phyloP scores from a whole-genome alignment of 2,113 vertebrate genomes.

The Tachysurus vachellii region DNA sequence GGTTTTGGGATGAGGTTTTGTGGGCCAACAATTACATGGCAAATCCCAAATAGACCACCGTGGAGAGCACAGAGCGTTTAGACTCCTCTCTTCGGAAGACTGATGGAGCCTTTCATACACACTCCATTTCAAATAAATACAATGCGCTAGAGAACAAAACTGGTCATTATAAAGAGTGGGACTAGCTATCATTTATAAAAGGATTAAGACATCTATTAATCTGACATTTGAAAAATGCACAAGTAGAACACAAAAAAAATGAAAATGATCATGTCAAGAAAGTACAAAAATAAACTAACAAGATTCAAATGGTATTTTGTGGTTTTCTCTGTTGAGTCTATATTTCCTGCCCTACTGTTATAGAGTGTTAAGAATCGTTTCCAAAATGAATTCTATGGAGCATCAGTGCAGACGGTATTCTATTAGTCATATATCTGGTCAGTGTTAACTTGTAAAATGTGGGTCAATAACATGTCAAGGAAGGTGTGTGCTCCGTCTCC shows the following conservation, averaged over 20 bases:
- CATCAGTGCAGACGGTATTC: background rate
- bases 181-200: conserved; percentile 27
- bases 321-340: background rate
- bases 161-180: conserved; percentile 9
- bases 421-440: background rate
- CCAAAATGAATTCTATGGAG: background rate
- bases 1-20: conserved; percentile 33
- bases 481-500: background rate
- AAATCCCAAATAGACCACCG: conserved; percentile 23
- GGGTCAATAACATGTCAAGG: background rate
- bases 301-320: background rate
- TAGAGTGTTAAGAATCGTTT: conserved; percentile 9
- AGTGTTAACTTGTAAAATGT: background rate
- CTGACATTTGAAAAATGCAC: conserved; percentile 23
- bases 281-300: background rate
- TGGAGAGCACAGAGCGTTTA: conserved; percentile 1
- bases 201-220: conserved; percentile 28
- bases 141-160: background rate
- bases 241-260: background rate
- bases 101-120: conserved; percentile 3
- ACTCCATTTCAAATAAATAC: conserved; percentile 31
- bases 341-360: background rate
- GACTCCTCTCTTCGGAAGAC: background rate
- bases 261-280: conserved; percentile 4
- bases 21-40: conserved; percentile 49